A percentile compares a stretch with the other conserved stretches of the same genome.
These are phyloP conservation scores for Enteromius viviparus DNA, from an alignment of 2,797 vertebrate species.

Conservation along the genomic window DNA sequence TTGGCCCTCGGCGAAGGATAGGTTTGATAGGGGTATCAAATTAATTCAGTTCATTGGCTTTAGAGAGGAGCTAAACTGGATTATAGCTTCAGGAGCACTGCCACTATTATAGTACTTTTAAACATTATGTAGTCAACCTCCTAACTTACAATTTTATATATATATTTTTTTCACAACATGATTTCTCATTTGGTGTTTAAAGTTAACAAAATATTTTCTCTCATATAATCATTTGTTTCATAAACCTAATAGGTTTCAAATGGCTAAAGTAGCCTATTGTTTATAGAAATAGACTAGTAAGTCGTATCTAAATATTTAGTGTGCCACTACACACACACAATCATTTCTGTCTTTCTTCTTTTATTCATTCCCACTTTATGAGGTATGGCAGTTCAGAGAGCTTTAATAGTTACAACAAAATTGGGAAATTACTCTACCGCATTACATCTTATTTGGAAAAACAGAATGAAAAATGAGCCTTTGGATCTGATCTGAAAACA, in stretches of 20 bases:
- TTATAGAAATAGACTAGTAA: background rate
- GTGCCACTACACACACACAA: background rate
- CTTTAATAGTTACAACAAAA: conserved; percentile 7
- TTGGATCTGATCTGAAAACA: conserved; percentile 6
- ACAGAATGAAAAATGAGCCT: background rate
- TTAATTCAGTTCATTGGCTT: conserved; percentile 18
- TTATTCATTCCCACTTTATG: background rate
- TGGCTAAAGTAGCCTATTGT: conserved; percentile 3
- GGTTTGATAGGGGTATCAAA: conserved; percentile 16
- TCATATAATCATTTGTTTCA: conserved; percentile 61
- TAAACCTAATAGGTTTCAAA: conserved; percentile 7
- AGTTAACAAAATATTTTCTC: background rate
- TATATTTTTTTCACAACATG: background rate
- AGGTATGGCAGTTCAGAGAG: conserved; percentile 6
- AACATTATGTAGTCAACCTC: background rate
- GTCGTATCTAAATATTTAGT: background rate
- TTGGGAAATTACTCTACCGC: background rate
- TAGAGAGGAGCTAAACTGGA: conserved; percentile 14
- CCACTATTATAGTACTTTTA: background rate
- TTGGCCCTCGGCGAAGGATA: conserved; percentile 13
- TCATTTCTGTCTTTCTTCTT: background rate
- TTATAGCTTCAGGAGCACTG: background rate
- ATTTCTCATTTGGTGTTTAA: background rate
- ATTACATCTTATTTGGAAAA: conserved; percentile 12
- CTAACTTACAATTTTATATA: background rate